phyloP scores from a whole-genome alignment of 2,113 vertebrate genomes.

The Hydrochoerus hydrochaeris region DNA sequence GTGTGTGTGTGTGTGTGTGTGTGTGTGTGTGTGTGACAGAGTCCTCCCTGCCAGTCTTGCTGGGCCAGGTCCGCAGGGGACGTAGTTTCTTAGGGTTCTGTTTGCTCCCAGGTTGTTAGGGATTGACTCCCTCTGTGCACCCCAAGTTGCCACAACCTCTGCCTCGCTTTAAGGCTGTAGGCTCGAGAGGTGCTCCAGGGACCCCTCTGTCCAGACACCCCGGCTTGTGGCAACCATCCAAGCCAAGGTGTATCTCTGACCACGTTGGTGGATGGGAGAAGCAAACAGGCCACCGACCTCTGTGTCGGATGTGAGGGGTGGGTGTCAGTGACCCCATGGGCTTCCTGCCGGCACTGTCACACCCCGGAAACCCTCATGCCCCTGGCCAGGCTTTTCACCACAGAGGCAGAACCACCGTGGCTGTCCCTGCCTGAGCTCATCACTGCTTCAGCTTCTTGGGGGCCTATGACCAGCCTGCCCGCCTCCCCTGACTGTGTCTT shows the following conservation, averaged over 20 bases:
- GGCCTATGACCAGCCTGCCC: background rate
- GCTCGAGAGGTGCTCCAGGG: background rate
- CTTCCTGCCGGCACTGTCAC: background rate
- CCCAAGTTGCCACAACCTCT: background rate
- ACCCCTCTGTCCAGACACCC: background rate
- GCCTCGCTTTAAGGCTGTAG: background rate
- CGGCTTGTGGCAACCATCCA: background rate
- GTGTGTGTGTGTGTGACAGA: background rate
- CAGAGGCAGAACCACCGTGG: background rate
- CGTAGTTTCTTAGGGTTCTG: background rate
- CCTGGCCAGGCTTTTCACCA: background rate
- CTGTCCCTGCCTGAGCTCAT: background rate
- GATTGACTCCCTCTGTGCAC: background rate
- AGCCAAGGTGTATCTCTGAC: background rate
- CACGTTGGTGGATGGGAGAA: background rate
- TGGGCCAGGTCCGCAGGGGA: background rate
- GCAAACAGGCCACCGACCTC: background rate
- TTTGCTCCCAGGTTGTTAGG: background rate
- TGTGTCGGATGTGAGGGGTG: background rate
- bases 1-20: no score
- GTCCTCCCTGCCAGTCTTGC: background rate
- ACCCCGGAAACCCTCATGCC: background rate
- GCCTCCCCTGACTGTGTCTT: background rate
- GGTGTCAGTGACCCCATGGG: background rate
- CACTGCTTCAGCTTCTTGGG: background rate